Evolutionary conservation across 2,888 invertebrate genomes (phyloP).

Genomic region (Leptinotarsa tumamoca): DNA sequence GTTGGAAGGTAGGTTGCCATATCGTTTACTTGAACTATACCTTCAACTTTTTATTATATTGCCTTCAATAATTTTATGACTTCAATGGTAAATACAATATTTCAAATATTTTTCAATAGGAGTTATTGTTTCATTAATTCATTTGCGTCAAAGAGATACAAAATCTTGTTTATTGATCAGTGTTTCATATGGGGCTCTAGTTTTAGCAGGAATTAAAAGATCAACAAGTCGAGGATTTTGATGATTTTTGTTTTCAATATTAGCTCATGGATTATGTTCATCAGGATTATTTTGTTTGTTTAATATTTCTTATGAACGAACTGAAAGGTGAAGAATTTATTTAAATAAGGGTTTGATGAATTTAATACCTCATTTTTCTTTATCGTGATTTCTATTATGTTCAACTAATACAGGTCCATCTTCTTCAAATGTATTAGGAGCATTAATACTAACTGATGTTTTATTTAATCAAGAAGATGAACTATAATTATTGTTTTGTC

Average conservation of each 20-base stretch:
- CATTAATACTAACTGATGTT: constrained; percentile 75
- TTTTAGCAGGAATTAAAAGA: constrained; percentile 71
- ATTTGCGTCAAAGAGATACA: constrained; percentile 77
- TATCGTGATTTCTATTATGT: constrained; percentile 76
- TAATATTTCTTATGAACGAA: constrained; percentile 75
- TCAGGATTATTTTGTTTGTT: constrained; percentile 76
- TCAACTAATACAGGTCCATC: constrained; percentile 76
- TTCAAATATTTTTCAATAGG: constrained; percentile 54
- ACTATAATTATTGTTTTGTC: constrained; percentile 70
- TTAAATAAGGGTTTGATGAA: constrained; percentile 73
- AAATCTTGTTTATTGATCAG: constrained; percentile 81
- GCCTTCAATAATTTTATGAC: too few relatives aligned
- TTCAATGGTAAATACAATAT: too few relatives aligned
- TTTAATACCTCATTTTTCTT: constrained; percentile 49
- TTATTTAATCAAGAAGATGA: constrained; percentile 69
- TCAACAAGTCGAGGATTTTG: constrained; percentile 69
- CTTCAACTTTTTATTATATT: too few relatives aligned
- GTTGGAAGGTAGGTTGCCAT: too few relatives aligned
- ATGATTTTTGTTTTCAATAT: constrained; percentile 67
- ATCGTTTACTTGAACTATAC: too few relatives aligned
- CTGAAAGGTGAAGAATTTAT: constrained; percentile 72
- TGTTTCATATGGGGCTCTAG: constrained; percentile 76
- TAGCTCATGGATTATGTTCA: constrained; percentile 74
- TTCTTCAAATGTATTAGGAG: constrained; percentile 65
- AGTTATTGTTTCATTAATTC: constrained; percentile 73